Conservation (phyloP, 2,888 invertebrate genomes). For the Acrobasis repandana region DNA sequence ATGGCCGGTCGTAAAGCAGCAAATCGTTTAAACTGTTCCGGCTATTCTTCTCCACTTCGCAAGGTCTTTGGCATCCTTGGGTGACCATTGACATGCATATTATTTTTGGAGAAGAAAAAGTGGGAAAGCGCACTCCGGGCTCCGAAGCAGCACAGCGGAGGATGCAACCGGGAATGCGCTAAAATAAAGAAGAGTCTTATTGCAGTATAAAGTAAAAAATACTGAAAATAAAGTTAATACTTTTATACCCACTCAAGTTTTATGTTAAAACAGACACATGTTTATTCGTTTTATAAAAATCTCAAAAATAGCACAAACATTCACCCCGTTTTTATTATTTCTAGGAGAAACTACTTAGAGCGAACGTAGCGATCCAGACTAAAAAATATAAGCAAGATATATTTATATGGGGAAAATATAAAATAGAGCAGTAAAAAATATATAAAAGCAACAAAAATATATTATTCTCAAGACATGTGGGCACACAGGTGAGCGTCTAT, state of each 20-base stretch:
- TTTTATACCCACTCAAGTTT: background rate
- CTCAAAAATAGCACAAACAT: constrained; percentile 16
- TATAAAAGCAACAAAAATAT: constrained; percentile 82
- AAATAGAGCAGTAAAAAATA: constrained; percentile 74
- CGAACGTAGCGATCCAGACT: constrained; percentile 39
- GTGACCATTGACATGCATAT: too few species aligned
- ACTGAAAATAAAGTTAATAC: background rate
- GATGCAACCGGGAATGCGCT: too few species aligned
- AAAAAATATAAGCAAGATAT: constrained; percentile 43
- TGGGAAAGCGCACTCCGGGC: too few species aligned
- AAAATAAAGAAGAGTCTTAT: too few species aligned
- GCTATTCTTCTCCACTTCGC: too few species aligned
- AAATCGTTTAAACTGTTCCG: too few species aligned
- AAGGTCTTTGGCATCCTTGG: too few species aligned
- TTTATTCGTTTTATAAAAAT: background rate
- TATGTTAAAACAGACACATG: background rate
- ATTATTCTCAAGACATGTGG: constrained; percentile 74
- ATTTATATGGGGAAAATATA: constrained; percentile 76
- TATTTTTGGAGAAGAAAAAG: too few species aligned
- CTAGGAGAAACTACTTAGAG: constrained; percentile 37
- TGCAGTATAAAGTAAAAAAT: too few species aligned
- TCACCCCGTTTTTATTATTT: constrained; percentile 3
- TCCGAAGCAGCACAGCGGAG: too few species aligned
- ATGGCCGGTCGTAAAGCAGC: too few species aligned
- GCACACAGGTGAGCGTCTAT: constrained; percentile 64